These are phyloP conservation scores for Saturnia pavonia DNA, from an alignment of 2,888 invertebrate genomes.

Conservation along the genomic window DNA sequence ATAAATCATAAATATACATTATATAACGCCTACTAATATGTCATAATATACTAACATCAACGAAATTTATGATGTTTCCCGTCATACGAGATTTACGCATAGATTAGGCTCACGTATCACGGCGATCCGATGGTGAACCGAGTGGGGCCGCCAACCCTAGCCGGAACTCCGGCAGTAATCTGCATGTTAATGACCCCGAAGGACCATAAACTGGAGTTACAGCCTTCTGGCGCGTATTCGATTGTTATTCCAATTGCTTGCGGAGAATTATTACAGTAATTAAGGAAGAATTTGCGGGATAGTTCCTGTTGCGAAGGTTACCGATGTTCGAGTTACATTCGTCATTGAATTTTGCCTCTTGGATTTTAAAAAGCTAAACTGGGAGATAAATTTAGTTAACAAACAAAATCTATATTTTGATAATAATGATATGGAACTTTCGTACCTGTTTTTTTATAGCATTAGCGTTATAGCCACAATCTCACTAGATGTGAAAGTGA, in stretches of 20 bases:
- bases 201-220: slow-evolving; percentile 49
- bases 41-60: not conserved
- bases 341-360: not conserved
- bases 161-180: slow-evolving; percentile 47
- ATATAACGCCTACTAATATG: not conserved
- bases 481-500: too few relatives aligned
- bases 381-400: not conserved
- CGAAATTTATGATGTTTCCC: not conserved
- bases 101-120: slow-evolving; percentile 1
- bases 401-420: not conserved
- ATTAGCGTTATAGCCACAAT: too few relatives aligned
- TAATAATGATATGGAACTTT: not conserved
- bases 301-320: not conserved
- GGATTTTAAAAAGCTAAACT: not conserved
- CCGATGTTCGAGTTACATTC: not conserved
- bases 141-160: slow-evolving; percentile 30
- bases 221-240: slow-evolving; percentile 36
- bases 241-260: slow-evolving; percentile 43
- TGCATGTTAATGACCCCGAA: slow-evolving; percentile 55
- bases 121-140: slow-evolving; percentile 21
- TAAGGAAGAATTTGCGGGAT: slow-evolving; percentile 22
- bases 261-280: slow-evolving; percentile 37
- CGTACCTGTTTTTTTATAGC: too few relatives aligned
- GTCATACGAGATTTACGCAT: slow-evolving; percentile 11
- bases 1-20: not conserved